Percentiles rank a stretch among this genome's conserved stretches.
Conservation (phyloP, 2,797 vertebrate genomes). For the Vireo griseus region DNA sequence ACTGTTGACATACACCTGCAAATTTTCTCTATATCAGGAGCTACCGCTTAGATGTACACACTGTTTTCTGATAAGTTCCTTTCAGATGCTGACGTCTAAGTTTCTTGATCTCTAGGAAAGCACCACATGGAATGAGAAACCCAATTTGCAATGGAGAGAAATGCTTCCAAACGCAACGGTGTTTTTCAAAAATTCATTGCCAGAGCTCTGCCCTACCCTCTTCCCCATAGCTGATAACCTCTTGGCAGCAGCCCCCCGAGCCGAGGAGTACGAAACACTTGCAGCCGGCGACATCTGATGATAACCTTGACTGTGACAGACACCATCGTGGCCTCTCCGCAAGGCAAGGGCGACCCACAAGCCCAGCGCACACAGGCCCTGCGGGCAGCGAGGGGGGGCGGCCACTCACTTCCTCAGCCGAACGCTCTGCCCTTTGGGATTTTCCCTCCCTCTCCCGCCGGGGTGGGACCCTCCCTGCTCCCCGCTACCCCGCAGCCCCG, state of each 20-base stretch:
- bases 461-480: background rate
- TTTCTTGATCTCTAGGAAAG: background rate
- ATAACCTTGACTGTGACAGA: background rate
- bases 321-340: background rate
- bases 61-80: background rate
- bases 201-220: background rate
- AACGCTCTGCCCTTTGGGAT: background rate
- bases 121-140: background rate
- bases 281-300: background rate
- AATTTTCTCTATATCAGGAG: background rate
- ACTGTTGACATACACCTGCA: background rate
- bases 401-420: background rate
- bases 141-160: background rate
- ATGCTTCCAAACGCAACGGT: background rate
- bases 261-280: background rate
- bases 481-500: too few species aligned
- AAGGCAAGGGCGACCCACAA: background rate
- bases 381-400: background rate
- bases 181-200: background rate
- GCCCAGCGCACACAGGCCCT: background rate
- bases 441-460: background rate
- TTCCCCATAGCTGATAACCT: background rate
- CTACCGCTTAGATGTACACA: background rate
- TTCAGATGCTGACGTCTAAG: background rate
- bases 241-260: background rate